These are phyloP conservation scores for Pluvialis apricaria DNA, from an alignment of 2,113 vertebrate species.

Conservation along the genomic window DNA sequence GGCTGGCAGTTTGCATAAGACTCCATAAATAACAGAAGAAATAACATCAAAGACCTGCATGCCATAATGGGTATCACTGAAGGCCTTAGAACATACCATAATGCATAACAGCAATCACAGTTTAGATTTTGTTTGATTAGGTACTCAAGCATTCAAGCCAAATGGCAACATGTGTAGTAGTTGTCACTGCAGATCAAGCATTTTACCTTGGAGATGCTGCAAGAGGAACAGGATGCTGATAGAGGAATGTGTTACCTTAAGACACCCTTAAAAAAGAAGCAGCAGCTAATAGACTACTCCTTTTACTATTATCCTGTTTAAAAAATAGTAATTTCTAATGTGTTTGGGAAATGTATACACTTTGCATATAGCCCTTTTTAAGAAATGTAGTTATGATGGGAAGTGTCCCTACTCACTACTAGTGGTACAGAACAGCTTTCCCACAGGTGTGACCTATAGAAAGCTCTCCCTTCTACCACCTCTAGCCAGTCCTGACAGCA, in stretches of 20 bases:
- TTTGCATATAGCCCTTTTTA: neutral
- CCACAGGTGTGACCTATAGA: neutral
- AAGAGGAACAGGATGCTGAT: no score
- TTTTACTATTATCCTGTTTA: neutral
- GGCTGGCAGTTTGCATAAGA: neutral
- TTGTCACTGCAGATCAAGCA: neutral
- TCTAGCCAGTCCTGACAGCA: neutral
- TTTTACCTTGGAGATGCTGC: neutral
- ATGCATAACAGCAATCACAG: neutral
- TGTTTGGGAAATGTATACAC: neutral
- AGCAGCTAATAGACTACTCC: neutral
- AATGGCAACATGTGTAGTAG: neutral
- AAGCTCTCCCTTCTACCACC: neutral
- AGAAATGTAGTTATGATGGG: neutral
- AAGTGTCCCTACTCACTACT: neutral
- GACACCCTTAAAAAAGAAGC: neutral
- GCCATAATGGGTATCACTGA: neutral
- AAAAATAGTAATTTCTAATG: neutral
- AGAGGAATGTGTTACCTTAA: neutral
- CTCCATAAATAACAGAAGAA: neutral
- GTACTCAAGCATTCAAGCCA: neutral
- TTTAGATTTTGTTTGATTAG: neutral
- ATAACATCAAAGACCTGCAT: neutral
- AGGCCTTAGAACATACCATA: neutral
- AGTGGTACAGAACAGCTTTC: neutral